Evolutionary conservation across 2,888 invertebrate species (phyloP).

Genomic region (Eulithis prunata): DNA sequence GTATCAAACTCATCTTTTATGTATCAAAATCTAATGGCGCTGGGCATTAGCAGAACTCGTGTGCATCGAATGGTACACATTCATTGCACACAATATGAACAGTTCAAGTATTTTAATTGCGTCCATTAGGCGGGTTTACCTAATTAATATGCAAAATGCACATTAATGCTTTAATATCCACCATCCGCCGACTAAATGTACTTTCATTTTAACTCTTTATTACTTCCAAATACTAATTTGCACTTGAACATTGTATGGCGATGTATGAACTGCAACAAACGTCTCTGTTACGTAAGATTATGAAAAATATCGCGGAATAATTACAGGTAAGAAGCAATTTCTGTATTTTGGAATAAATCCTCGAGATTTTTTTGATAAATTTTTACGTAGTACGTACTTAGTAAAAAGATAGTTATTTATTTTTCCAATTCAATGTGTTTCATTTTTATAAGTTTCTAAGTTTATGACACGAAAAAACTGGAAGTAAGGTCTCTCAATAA

Average conservation of each 20-base stretch:
- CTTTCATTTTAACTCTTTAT: slow-evolving; percentile 47
- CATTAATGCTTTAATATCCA: slow-evolving; percentile 64
- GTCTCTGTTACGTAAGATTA: not conserved
- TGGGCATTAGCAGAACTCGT: slow-evolving; percentile 4
- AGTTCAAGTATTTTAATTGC: slow-evolving; percentile 68
- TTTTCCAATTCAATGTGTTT: no score
- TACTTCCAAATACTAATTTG: slow-evolving; percentile 19
- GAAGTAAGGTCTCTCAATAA: not conserved
- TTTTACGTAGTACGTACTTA: no score
- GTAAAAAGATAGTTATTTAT: no score
- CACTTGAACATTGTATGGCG: slow-evolving; percentile 1
- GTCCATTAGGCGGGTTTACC: slow-evolving; percentile 66
- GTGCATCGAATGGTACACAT: slow-evolving; percentile 46
- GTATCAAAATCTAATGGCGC: no score
- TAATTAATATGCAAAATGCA: slow-evolving; percentile 69
- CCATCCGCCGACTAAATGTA: slow-evolving; percentile 44
- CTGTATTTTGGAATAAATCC: no score
- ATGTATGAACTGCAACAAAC: not conserved
- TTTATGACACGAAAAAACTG: no score
- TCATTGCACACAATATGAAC: slow-evolving; percentile 65
- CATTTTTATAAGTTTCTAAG: no score
- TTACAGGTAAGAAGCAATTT: no score
- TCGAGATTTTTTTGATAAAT: no score
- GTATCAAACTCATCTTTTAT: no score
- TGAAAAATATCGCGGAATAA: no score